These are phyloP conservation scores for Cyclophora punctaria DNA, from an alignment of 2,888 invertebrate species.

Conservation along the genomic window DNA sequence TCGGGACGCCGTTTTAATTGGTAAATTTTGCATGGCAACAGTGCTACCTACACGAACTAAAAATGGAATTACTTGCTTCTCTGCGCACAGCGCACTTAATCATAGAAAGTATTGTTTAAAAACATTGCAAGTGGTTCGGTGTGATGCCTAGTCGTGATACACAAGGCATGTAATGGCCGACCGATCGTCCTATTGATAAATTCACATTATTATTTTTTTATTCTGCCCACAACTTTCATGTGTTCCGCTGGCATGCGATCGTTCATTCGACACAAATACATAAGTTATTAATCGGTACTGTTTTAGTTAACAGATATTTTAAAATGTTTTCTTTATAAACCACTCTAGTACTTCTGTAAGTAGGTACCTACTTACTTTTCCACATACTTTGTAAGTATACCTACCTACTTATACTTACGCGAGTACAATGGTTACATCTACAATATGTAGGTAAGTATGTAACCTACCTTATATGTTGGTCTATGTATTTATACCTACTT, in stretches of 20 bases:
- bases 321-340: neutral
- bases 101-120: slow-evolving; percentile 58
- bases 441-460: no score
- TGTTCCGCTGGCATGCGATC: slow-evolving; percentile 22
- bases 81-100: slow-evolving; percentile 6
- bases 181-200: slow-evolving; percentile 18
- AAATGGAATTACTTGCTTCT: slow-evolving; percentile 47
- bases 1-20: slow-evolving; percentile 19
- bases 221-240: slow-evolving; percentile 25
- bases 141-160: no score
- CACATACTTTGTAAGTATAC: neutral
- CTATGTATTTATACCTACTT: no score
- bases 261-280: slow-evolving; percentile 25
- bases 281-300: slow-evolving; percentile 17
- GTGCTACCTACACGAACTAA: slow-evolving; percentile 46
- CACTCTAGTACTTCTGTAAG: no score
- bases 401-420: neutral
- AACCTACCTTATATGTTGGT: no score
- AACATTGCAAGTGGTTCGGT: slow-evolving; percentile 39
- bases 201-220: slow-evolving; percentile 18
- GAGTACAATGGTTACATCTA: no score
- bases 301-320: neutral
- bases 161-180: slow-evolving; percentile 25
- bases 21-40: slow-evolving; percentile 52
- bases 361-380: no score